Evolutionary conservation across 2,797 vertebrate genomes (phyloP).

Genomic region (Melopsittacus undulatus): DNA sequence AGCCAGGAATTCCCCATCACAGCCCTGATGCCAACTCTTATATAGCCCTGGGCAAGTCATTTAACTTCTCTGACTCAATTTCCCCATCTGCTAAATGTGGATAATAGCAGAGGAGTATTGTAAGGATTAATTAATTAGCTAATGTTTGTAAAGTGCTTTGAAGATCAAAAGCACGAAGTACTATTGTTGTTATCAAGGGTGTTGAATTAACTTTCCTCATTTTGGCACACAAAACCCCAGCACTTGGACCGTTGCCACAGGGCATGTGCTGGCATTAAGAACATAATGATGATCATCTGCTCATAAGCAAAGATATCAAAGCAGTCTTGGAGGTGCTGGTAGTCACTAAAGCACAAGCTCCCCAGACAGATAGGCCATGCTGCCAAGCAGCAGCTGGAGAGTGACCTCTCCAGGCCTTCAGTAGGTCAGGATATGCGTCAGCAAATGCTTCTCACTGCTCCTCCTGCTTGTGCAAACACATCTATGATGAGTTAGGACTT

Average conservation of each 20-base stretch:
- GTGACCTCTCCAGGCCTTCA: background rate
- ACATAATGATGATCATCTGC: background rate
- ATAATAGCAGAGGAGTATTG: slow-evolving; percentile 56
- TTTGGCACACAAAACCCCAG: slow-evolving; percentile 50
- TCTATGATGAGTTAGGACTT: background rate
- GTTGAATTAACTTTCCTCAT: slow-evolving; percentile 64
- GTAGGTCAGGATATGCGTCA: background rate
- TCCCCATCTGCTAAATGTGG: slow-evolving; percentile 64
- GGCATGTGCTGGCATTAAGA: slow-evolving; percentile 34
- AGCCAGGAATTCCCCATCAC: slow-evolving; percentile 60
- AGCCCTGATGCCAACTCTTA: slow-evolving; percentile 14
- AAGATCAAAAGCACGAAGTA: slow-evolving; percentile 62
- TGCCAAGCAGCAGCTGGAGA: background rate
- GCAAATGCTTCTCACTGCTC: background rate
- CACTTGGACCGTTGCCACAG: slow-evolving; percentile 28
- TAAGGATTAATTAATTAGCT: slow-evolving; percentile 71
- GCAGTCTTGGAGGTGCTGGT: background rate
- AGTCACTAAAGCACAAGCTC: background rate
- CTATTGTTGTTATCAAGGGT: slow-evolving; percentile 62
- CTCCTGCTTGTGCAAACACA: background rate
- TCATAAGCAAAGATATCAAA: slow-evolving; percentile 4
- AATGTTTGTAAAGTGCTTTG: slow-evolving; percentile 67
- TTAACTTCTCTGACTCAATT: slow-evolving; percentile 68
- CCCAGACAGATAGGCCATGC: background rate
- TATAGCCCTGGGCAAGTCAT: slow-evolving; percentile 49